Evolutionary conservation across 2,113 vertebrate species (phyloP), one percentile per base, ranked within the genome.

Genomic region (Cyanoderma ruficeps): DNA sequence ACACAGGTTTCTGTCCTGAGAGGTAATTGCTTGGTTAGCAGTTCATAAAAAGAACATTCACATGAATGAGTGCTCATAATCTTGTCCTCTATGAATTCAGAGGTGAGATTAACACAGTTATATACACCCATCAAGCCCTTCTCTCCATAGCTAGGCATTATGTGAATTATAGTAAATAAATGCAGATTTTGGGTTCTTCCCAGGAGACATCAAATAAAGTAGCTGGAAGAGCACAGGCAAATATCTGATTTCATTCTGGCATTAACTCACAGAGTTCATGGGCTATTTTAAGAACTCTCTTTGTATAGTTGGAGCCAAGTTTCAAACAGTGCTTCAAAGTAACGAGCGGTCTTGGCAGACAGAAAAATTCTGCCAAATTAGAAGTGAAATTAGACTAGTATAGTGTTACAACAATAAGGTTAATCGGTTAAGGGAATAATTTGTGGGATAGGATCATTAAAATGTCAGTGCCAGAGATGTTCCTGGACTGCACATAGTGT

Each of bases 171-270:
- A 90, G 64, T 78, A 94, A 89, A 89, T 53, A 89, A 83, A 52
- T 37, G 23, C 9, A 76, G 13, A 39, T 89, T 61, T 81, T 15
- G 57, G 13, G 31, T 2, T 71, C 24, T 47, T 68, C 65, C 90
- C 28, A 33, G 46, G 16, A 65, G 49, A 85, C 57, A 71, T 65
- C 42, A 59, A 61, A 59, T n/a, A 21, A 30, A 71, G 35, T 69
- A 86, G 57, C 41, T 84, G 89, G 33, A 84, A 82, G 44, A 84
- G 19, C 31, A 76, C 33, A 57, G 75, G 9, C 37, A 65, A 91
- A 77, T 94, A 86, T 64, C 72, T 68, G 31, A 56, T 93, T 94
- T 92, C 72, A 46, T 89, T 93, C 72, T 95, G 89, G 65, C 68
- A 27, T 56, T 82, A 60, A 71, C 64, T 95, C 87, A 83, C 47